Percentiles rank a stretch among this genome's conserved stretches.
phyloP scores from a whole-genome alignment of 2,113 vertebrate genomes.

The Procavia capensis region DNA sequence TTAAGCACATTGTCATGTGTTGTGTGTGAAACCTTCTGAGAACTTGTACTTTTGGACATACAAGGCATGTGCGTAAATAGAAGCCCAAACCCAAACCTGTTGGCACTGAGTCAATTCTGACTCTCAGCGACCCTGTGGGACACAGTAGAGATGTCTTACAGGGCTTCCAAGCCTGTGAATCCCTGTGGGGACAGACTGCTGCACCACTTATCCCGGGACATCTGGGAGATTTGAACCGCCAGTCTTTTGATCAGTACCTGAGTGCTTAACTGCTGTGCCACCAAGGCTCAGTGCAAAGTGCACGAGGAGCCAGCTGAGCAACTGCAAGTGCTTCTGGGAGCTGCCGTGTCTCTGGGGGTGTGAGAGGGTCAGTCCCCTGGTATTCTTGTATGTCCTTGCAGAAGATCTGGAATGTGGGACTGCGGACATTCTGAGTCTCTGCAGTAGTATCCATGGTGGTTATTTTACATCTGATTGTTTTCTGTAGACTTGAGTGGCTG shows the following conservation, averaged over 20 bases:
- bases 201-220: too few relatives aligned
- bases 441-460: not conserved
- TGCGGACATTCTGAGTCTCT: not conserved
- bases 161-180: too few relatives aligned
- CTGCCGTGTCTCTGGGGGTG: fast-evolving
- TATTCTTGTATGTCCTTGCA: fast-evolving
- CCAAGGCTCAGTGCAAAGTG: not conserved
- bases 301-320: not conserved
- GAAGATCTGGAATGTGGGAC: not conserved
- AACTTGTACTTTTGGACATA: not conserved
- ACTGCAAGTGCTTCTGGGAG: not conserved
- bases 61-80: not conserved
- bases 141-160: too few relatives aligned
- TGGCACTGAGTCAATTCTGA: too few relatives aligned
- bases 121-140: too few relatives aligned
- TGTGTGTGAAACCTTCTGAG: not conserved
- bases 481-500: not conserved
- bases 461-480: not conserved
- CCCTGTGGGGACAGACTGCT: too few relatives aligned
- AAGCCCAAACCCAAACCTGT: not conserved
- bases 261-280: too few relatives aligned
- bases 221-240: too few relatives aligned
- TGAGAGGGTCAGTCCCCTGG: not conserved
- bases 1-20: not conserved
- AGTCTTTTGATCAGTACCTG: too few relatives aligned